Evolutionary conservation across 2,888 invertebrate genomes (phyloP).

Genomic region (Dastarcus helophoroides): DNA sequence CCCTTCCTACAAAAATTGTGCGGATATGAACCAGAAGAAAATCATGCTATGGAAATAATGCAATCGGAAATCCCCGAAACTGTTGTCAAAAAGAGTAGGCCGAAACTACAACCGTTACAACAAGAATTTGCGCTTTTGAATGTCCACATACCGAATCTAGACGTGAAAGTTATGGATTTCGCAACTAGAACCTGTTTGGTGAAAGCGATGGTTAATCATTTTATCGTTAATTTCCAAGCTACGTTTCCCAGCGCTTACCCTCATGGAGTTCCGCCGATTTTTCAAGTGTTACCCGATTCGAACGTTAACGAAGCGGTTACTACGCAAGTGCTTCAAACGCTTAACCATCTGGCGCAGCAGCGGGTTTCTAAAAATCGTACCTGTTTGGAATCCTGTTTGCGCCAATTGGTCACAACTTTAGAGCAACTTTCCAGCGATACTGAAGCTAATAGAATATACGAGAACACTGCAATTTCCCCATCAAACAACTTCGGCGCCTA

Average conservation of each 20-base stretch:
- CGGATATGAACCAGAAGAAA: constrained; percentile 52
- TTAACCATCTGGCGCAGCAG: constrained; percentile 70
- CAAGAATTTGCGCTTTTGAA: constrained; percentile 69
- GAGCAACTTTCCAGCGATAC: constrained; percentile 48
- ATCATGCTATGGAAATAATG: constrained; percentile 15
- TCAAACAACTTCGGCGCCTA: constrained; percentile 34
- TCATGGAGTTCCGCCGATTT: constrained; percentile 51
- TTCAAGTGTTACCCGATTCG: constrained; percentile 55
- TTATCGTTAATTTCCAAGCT: constrained; percentile 47
- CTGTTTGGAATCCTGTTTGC: constrained; percentile 77
- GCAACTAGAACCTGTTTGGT: constrained; percentile 46
- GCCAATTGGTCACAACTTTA: constrained; percentile 53
- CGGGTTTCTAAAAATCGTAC: constrained; percentile 75
- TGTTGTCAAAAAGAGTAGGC: constrained; percentile 23
- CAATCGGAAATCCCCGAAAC: constrained; percentile 9
- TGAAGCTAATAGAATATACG: constrained; percentile 36
- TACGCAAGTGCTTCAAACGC: constrained; percentile 63
- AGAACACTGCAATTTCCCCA: constrained; percentile 19
- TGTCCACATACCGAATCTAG: constrained; percentile 61
- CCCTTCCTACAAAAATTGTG: constrained; percentile 73
- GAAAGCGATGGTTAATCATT: constrained; percentile 42
- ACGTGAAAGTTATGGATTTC: constrained; percentile 43
- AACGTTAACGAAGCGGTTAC: constrained; percentile 58
- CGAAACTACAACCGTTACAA: constrained; percentile 50
- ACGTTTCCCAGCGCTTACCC: constrained; percentile 68